phyloP scores from a whole-genome alignment of 2,113 vertebrate genomes.

The Nanorana parkeri region DNA sequence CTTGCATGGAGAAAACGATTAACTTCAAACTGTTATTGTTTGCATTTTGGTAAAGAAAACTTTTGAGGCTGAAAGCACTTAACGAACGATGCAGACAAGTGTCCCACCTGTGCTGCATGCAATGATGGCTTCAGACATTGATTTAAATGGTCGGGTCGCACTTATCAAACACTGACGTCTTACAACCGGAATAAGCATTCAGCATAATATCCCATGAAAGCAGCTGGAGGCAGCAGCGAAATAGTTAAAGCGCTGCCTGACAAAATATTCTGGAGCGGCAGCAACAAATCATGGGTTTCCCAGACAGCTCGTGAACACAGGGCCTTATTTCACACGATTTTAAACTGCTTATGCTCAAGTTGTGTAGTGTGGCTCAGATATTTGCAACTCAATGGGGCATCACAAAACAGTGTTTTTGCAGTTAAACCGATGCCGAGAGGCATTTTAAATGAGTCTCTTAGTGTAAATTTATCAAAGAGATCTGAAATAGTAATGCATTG shows the following conservation, averaged over 20 bases:
- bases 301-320: not conserved
- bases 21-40: too few relatives aligned
- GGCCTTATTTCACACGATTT: slow-evolving; percentile 19
- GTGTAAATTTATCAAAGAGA: slow-evolving; percentile 51
- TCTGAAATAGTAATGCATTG: slow-evolving; percentile 51
- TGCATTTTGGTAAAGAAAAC: too few relatives aligned
- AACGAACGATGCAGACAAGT: too few relatives aligned
- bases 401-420: slow-evolving; percentile 40
- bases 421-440: slow-evolving; percentile 48
- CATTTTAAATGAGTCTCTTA: slow-evolving; percentile 47
- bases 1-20: too few relatives aligned
- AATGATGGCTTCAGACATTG: too few relatives aligned
- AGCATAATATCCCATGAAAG: not conserved
- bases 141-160: too few relatives aligned
- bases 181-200: too few relatives aligned
- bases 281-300: slow-evolving; percentile 6
- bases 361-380: slow-evolving; percentile 40
- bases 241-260: not conserved
- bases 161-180: too few relatives aligned
- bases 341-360: slow-evolving; percentile 23
- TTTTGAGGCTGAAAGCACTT: too few relatives aligned
- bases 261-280: not conserved
- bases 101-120: too few relatives aligned
- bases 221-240: not conserved
- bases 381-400: slow-evolving; percentile 53